Percentiles rank a stretch among this genome's conserved stretches.
Conservation (phyloP, 2,797 vertebrate species). For the Triplophysa yarkandensis region DNA sequence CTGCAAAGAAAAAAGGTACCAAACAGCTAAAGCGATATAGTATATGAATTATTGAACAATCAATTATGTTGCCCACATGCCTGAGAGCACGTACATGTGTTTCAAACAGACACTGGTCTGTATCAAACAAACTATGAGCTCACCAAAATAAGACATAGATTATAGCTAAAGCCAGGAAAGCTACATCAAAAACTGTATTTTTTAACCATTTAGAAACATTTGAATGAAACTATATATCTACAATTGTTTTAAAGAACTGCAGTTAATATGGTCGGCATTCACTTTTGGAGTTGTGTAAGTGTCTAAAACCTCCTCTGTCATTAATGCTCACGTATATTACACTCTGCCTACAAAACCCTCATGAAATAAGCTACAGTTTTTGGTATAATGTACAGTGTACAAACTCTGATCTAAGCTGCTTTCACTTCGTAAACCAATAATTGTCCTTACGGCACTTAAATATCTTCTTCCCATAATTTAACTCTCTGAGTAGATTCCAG, state of each 20-base stretch:
- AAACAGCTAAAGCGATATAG: conserved; percentile 9
- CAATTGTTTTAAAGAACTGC: no score
- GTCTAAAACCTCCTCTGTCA: no score
- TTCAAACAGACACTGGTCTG: conserved; percentile 18
- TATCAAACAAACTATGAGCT: conserved; percentile 22
- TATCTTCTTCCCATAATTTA: neutral
- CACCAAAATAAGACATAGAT: neutral
- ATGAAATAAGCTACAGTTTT: neutral
- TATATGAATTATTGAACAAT: conserved; percentile 55
- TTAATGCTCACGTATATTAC: neutral
- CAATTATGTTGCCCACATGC: conserved; percentile 41
- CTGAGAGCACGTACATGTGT: conserved; percentile 33
- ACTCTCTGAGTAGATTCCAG: neutral
- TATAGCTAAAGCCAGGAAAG: neutral
- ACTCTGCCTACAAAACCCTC: neutral
- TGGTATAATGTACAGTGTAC: neutral
- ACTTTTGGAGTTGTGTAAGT: no score
- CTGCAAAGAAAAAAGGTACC: conserved; percentile 4
- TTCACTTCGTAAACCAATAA: neutral
- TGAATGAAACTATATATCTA: no score
- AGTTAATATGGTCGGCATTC: no score
- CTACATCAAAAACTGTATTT: neutral
- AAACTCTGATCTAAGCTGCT: neutral
- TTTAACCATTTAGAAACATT: neutral
- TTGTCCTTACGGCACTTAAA: no score